Base-by-base conservation (phyloP, 2,113 vertebrate species). In the Rissa tridactyla region DNA sequence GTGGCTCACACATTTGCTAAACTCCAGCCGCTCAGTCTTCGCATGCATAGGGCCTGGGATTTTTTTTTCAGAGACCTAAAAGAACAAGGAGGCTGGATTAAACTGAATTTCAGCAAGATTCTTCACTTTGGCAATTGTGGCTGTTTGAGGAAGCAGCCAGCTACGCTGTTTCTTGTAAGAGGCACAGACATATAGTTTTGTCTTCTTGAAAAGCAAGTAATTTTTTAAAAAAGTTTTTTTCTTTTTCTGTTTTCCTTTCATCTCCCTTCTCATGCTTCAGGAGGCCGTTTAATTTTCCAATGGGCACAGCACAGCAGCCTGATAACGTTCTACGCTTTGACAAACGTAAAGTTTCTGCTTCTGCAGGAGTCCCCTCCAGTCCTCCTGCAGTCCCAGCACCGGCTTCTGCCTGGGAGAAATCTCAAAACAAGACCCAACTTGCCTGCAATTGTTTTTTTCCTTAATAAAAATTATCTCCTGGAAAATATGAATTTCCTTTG, bases 111-210 rank as follows among this genome's bases (percentile, higher is more conserved):
- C 82, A 76, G 54, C 15, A 75, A 40, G 23, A 52, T 73, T 90
- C 78, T 73, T 72, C 52, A 36, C 44, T 58, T 13, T 29, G 61
- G 57, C 38, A 49, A 47, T 51, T 7, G 34, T 4, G 51, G 72
- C 62, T 51, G 22, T 10, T 26, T 22, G 38, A 79, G 30, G 30
- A 77, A 49, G 27, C 5, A 72, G n/a, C 51, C 21, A 49, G 57
- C 22, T 82, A 27, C 36, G 51, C n/a, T 58, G 15, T 40, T n/a
- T 47, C n/a, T 85, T n/a, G 5, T 32, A 72, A 38, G 61, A 46
- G 47, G 25, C 52, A 51, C 18, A 64, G 10, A 49, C 0, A 2
- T 8, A 26, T 0, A 32, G 23, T 36, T 77, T 10, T 57, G 25
- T 30, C 42, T 54, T 75, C 64, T 52, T 87, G 77, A 83, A 91